phyloP scores from a whole-genome alignment of 1,140 invertebrate species.

The Philotrypesis tridentata region DNA sequence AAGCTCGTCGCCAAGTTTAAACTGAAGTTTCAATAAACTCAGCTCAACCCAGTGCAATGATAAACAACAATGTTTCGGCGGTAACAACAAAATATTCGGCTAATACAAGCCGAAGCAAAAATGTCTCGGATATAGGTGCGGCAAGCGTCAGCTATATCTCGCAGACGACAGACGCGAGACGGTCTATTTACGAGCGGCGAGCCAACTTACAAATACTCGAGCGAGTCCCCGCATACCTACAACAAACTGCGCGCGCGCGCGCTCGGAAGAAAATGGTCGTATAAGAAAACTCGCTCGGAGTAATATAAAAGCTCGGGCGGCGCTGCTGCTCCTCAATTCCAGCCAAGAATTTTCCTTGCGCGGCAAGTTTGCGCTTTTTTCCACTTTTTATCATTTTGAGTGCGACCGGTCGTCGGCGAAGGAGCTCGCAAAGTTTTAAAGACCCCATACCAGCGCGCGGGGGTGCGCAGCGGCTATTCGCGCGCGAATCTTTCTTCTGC shows the following conservation, averaged over 20 bases:
- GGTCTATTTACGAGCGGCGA: conserved; percentile 29
- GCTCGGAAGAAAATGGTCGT: background rate
- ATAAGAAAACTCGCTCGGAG: background rate
- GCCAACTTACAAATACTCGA: background rate
- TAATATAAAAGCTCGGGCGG: conserved; percentile 1
- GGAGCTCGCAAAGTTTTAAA: conserved; percentile 32
- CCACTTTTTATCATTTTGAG: conserved; percentile 3
- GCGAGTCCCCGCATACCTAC: background rate
- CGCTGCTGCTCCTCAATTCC: background rate
- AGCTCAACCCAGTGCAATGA: too few species aligned
- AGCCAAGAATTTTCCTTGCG: background rate
- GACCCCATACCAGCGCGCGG: background rate
- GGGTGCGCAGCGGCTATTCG: background rate
- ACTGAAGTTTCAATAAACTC: background rate
- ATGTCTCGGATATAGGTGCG: background rate
- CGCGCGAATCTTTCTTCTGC: background rate
- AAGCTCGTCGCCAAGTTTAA: background rate
- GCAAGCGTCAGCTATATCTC: background rate
- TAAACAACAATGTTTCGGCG: too few species aligned
- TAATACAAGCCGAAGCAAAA: background rate
- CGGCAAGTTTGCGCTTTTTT: background rate
- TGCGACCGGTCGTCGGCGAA: background rate
- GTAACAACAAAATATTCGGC: too few species aligned
- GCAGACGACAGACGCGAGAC: background rate
- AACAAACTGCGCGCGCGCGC: background rate